Evolutionary conservation across 2,797 vertebrate species (phyloP), one percentile per base, ranked within the genome.

Genomic region (Spatula clypeata): DNA sequence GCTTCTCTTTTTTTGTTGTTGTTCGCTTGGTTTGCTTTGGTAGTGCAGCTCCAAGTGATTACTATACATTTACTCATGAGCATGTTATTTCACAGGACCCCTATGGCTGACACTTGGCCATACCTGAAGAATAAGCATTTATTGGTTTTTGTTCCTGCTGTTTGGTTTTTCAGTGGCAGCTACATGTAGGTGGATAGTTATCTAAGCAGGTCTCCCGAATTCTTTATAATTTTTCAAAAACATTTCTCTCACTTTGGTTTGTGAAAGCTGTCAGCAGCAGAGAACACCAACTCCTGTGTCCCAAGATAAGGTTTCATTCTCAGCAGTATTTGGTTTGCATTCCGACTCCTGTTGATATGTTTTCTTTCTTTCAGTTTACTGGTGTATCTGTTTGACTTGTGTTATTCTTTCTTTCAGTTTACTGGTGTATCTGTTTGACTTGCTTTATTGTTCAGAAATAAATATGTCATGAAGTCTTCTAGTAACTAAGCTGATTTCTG

Each of bases 301-400:
- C 91, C 73, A 64, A 94, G 91, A 97, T 97, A 97, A 97, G 85
- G 80, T 85, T 96, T 94, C 66, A 80, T 88, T 90, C 92, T 94
- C 95, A 90, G 92, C 75, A 90, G 75, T 88, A 75, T 95, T 93
- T 96, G 73, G 86, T 94, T 95, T 93, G 69, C 11, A 6, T 91
- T 95, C 88, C 91, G 94, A 73, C 89, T 91, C 90, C 92, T 95
- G 82, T 83, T 95, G 96, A 95, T 89, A 83, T 29, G 23, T 91
- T 87, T 95, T 76, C 75, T 87, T 73, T 61, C 70, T 88, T 93
- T 91, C 49, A 76, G 66, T 88, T 94, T 79, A 83, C 85, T 94
- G 72, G 92, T 89, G 61, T 86, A 72, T 94, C 88, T 88, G n/a
- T 93, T 91, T 97, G 93, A 71, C 60, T 96, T 83, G 29, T 90